Conservation (phyloP, 2,888 invertebrate genomes). For the Napeogenes sylphis region DNA sequence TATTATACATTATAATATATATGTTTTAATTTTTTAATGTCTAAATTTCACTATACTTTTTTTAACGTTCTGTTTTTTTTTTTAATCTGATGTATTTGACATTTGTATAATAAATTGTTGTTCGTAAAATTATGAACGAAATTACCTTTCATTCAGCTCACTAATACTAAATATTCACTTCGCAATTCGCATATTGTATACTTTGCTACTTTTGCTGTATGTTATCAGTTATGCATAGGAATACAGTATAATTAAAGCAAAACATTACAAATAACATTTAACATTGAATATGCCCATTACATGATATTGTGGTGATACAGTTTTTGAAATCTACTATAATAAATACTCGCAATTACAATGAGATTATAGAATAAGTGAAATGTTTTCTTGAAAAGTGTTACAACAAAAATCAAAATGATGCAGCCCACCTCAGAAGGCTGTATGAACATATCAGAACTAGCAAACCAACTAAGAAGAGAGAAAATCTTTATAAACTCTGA, state of each 20-base stretch:
- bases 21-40: background rate
- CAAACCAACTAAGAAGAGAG: constrained; percentile 86
- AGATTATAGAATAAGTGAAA: constrained; percentile 35
- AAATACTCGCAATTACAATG: constrained; percentile 31
- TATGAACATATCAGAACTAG: constrained; percentile 72
- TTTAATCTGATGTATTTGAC: constrained; percentile 1
- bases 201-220: constrained; percentile 26
- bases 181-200: constrained; percentile 12
- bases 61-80: constrained; percentile 1
- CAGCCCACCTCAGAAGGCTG: constrained; percentile 70
- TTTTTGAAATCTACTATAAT: constrained; percentile 24
- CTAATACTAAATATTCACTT: constrained; percentile 3
- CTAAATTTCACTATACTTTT: too few relatives aligned
- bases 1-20: background rate
- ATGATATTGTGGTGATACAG: constrained; percentile 6
- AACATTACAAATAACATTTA: background rate
- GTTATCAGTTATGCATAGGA: background rate
- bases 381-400: constrained; percentile 40
- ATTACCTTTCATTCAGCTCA: constrained; percentile 36
- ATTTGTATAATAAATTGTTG: constrained; percentile 12
- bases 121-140: constrained; percentile 32
- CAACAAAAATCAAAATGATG: constrained; percentile 55
- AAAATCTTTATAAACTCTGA: constrained; percentile 92
- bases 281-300: background rate
- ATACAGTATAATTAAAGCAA: background rate